Conservation (phyloP, 2,113 vertebrate species). For the Mandrillus leucophaeus region DNA sequence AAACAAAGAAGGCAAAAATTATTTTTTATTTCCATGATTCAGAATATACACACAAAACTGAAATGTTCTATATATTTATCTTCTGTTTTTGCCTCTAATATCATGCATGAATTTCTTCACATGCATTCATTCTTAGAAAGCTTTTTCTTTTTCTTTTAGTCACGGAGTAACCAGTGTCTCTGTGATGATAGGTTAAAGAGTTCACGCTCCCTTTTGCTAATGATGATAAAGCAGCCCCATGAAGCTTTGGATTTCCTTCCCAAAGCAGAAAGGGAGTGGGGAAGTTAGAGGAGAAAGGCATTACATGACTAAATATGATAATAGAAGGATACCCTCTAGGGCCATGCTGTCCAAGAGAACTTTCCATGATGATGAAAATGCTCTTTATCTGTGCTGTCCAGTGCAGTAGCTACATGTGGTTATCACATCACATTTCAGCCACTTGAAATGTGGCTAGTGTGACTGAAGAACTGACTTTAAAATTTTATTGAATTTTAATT, state of each 20-base stretch:
- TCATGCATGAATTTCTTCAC: neutral
- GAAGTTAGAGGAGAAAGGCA: neutral
- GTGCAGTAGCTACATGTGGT: neutral
- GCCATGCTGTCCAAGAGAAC: neutral
- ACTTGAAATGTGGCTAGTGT: neutral
- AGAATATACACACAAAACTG: neutral
- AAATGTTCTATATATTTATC: neutral
- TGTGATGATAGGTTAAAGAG: neutral
- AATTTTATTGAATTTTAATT: constrained; percentile 15
- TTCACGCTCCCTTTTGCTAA: neutral
- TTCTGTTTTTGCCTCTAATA: neutral
- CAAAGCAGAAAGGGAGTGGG: neutral
- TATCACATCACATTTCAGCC: neutral
- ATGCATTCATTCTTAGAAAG: neutral
- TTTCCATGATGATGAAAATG: neutral
- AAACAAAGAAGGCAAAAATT: constrained; percentile 1
- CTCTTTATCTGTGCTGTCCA: neutral
- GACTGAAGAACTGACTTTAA: neutral
- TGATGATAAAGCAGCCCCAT: neutral
- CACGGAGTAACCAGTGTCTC: neutral
- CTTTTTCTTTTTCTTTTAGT: neutral
- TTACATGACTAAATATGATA: neutral
- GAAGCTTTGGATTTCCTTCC: neutral
- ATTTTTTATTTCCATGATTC: constrained; percentile 28
- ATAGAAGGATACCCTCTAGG: neutral